phyloP scores from a whole-genome alignment of 2,797 vertebrate species.

The Melanotaenia trifasciata region DNA sequence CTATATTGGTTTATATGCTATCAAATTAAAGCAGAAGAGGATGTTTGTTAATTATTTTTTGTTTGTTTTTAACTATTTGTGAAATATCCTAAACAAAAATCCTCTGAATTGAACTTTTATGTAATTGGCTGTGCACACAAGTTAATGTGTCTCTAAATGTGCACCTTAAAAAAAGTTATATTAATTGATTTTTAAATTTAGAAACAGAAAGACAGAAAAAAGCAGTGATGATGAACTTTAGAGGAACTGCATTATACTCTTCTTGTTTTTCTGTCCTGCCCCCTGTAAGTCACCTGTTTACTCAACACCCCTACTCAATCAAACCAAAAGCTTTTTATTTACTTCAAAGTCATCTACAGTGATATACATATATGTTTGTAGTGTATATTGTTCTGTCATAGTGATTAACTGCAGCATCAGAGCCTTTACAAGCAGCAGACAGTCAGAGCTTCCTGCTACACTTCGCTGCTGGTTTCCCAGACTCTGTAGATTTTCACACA shows the following conservation, averaged over 20 bases:
- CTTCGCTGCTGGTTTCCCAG: conserved; percentile 42
- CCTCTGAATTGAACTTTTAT: not conserved
- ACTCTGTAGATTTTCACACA: conserved; percentile 52
- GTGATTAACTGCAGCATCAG: not conserved
- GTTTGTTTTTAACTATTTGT: conserved; percentile 11
- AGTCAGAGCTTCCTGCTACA: conserved; percentile 33
- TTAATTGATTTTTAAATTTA: not conserved
- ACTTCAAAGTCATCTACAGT: not conserved
- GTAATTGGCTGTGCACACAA: not conserved
- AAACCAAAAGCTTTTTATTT: not conserved
- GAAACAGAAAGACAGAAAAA: not conserved
- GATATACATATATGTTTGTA: not conserved
- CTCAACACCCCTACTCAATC: not conserved
- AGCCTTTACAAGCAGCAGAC: not conserved
- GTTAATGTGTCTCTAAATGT: not conserved
- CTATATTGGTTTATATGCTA: conserved; percentile 64
- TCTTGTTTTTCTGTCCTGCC: no score
- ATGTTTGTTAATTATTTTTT: conserved; percentile 30
- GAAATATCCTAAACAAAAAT: not conserved
- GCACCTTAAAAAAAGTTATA: no score
- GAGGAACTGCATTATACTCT: not conserved
- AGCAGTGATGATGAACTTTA: not conserved
- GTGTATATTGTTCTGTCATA: not conserved
- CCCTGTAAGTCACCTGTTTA: not conserved
- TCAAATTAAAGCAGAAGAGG: conserved; percentile 40